A percentile compares a stretch with the other conserved stretches of the same genome.
These are phyloP conservation scores for Micropterix aruncella DNA, from an alignment of 2,888 invertebrate genomes.

Conservation along the genomic window DNA sequence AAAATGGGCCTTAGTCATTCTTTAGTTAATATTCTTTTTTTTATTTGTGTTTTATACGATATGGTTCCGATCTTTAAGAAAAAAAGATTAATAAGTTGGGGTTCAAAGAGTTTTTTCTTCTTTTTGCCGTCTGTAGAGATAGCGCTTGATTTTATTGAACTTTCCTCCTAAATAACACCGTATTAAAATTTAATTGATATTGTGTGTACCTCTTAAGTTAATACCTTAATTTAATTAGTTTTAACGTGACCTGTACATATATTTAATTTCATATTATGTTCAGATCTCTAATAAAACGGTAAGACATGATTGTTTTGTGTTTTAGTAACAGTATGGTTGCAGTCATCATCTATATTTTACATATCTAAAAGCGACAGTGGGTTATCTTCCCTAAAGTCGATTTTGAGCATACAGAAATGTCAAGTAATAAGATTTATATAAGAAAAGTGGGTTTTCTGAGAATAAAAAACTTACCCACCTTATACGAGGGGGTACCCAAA, in stretches of 20 bases:
- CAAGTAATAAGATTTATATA: too few species aligned
- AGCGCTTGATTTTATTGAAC: background rate
- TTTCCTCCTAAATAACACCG: constrained; percentile 2
- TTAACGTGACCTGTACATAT: constrained; percentile 46
- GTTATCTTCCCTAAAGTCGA: too few species aligned
- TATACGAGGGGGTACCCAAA: too few species aligned
- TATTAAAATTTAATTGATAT: constrained; percentile 25
- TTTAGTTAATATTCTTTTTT: background rate
- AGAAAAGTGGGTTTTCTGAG: too few species aligned
- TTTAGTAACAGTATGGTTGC: too few species aligned
- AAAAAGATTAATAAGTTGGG: background rate
- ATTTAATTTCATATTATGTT: constrained; percentile 45
- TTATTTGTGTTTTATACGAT: background rate
- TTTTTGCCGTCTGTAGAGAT: background rate
- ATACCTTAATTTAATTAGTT: constrained; percentile 38
- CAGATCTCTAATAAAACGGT: constrained; percentile 46
- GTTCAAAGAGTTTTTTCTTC: background rate
- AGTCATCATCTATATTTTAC: too few species aligned
- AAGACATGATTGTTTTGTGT: too few species aligned
- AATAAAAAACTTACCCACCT: too few species aligned
- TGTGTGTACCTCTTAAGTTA: constrained; percentile 42
- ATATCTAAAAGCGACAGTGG: too few species aligned
- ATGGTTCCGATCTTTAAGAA: background rate
- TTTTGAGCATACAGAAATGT: too few species aligned
- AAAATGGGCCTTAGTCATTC: too few species aligned